Conservation (phyloP, 2,888 invertebrate species). For the Notodonta ziczac region DNA sequence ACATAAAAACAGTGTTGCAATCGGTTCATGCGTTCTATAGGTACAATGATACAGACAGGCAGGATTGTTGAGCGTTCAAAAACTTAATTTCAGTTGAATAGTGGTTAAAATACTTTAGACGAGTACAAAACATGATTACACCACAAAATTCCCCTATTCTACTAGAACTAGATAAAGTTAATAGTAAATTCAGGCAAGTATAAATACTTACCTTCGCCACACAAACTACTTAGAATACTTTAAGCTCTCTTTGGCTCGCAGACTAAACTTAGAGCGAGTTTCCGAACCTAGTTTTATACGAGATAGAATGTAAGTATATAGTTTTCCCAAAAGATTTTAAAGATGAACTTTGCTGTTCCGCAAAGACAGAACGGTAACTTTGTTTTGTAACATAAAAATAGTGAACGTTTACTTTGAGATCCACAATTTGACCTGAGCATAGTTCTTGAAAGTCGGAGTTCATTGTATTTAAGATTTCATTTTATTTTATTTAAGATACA, state of each 20-base stretch:
- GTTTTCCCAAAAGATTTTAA: constrained; percentile 40
- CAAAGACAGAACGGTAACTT: constrained; percentile 13
- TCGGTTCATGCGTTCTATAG: too few relatives aligned
- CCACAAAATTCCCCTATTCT: constrained; percentile 5
- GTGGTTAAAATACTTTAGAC: too few relatives aligned
- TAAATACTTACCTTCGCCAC: constrained; percentile 11
- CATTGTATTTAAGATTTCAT: too few relatives aligned
- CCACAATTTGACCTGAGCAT: constrained; percentile 17
- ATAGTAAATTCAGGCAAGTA: constrained; percentile 3
- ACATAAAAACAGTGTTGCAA: too few relatives aligned
- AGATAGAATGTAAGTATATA: constrained; percentile 26
- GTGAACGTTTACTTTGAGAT: constrained; percentile 4
- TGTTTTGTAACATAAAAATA: constrained; percentile 28
- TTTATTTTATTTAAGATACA: too few relatives aligned
- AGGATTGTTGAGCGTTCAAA: too few relatives aligned
- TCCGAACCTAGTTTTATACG: constrained; percentile 23
- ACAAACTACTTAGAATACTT: constrained; percentile 36
- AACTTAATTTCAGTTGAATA: too few relatives aligned
- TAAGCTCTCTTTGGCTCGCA: constrained; percentile 34
- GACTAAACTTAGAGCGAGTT: constrained; percentile 29
- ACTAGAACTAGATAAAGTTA: constrained; percentile 18
- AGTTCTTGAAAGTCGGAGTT: background rate
- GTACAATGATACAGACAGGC: too few relatives aligned
- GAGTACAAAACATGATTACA: constrained; percentile 11
- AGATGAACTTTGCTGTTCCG: constrained; percentile 30